Evolutionary conservation across 2,888 invertebrate species (phyloP).

Genomic region (Drosophila helvetica): DNA sequence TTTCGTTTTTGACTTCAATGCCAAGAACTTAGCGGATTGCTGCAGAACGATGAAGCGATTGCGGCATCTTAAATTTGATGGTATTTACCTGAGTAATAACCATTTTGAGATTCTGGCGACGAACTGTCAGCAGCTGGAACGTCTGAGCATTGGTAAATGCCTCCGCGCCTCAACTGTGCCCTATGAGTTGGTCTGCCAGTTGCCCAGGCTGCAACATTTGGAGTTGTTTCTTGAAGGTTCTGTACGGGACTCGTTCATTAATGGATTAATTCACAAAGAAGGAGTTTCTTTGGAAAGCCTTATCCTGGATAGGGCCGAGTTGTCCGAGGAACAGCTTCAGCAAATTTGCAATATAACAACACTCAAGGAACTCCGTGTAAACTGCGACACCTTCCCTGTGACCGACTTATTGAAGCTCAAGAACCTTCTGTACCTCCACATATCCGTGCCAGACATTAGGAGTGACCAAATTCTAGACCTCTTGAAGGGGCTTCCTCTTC

Average conservation of each 20-base stretch:
- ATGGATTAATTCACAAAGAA: conserved; percentile 4
- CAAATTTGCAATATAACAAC: conserved; percentile 20
- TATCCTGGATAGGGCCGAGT: neutral
- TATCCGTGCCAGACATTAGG: conserved; percentile 18
- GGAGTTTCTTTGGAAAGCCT: conserved; percentile 18
- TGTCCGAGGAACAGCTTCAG: conserved; percentile 12
- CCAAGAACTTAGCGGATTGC: neutral
- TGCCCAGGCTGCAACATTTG: conserved; percentile 39
- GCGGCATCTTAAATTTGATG: conserved; percentile 17
- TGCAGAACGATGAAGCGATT: conserved; percentile 10
- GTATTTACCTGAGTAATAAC: neutral
- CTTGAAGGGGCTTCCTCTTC: no score
- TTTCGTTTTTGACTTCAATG: no score
- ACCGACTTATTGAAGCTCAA: conserved; percentile 2
- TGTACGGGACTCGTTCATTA: conserved; percentile 4
- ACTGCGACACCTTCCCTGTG: neutral
- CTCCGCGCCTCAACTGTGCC: neutral
- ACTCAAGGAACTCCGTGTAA: conserved; percentile 30
- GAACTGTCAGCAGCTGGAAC: conserved; percentile 24
- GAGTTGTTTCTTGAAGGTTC: neutral
- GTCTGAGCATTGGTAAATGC: conserved; percentile 1
- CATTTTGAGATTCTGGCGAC: conserved; percentile 26
- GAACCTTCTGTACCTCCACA: conserved; percentile 21
- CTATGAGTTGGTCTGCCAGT: conserved; percentile 15
- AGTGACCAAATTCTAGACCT: conserved; percentile 18